phyloP scores from a whole-genome alignment of 2,888 invertebrate species.

The Leptinotarsa tumamoca region DNA sequence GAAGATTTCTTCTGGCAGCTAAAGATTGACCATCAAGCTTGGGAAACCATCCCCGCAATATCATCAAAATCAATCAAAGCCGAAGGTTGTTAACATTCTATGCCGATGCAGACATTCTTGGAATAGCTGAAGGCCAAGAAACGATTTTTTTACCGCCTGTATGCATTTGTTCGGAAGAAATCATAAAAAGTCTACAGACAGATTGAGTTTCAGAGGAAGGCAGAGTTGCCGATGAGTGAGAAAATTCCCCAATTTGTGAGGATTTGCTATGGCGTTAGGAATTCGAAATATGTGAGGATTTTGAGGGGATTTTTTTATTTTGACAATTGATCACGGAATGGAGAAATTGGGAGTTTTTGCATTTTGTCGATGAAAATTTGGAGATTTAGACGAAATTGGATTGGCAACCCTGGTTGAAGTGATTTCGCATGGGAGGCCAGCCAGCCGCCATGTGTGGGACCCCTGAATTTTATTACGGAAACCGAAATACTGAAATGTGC shows the following conservation, averaged over 20 bases:
- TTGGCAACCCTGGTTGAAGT: too few relatives aligned
- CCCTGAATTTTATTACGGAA: constrained; percentile 51
- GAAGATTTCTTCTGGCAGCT: too few relatives aligned
- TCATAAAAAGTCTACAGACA: constrained; percentile 47
- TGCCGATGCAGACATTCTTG: constrained; percentile 33
- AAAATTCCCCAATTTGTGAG: too few relatives aligned
- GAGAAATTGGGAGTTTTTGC: too few relatives aligned
- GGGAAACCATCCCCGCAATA: neutral
- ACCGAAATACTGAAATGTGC: constrained; percentile 26
- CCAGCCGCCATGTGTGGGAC: constrained; percentile 51
- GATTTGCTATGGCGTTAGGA: too few relatives aligned
- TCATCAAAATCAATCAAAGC: neutral
- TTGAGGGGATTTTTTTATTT: too few relatives aligned
- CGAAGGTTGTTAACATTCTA: constrained; percentile 23
- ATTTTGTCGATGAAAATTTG: too few relatives aligned
- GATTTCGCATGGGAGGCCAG: constrained; percentile 44
- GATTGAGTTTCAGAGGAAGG: constrained; percentile 33
- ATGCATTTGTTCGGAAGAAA: constrained; percentile 47
- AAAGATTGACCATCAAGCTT: too few relatives aligned
- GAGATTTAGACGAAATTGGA: too few relatives aligned
- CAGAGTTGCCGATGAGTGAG: too few relatives aligned
- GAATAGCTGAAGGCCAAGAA: constrained; percentile 39
- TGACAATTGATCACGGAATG: too few relatives aligned
- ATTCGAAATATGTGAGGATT: too few relatives aligned
- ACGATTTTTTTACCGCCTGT: constrained; percentile 49